Conservation (phyloP, 2,797 vertebrate species). For the Synaphobranchus kaupii region DNA sequence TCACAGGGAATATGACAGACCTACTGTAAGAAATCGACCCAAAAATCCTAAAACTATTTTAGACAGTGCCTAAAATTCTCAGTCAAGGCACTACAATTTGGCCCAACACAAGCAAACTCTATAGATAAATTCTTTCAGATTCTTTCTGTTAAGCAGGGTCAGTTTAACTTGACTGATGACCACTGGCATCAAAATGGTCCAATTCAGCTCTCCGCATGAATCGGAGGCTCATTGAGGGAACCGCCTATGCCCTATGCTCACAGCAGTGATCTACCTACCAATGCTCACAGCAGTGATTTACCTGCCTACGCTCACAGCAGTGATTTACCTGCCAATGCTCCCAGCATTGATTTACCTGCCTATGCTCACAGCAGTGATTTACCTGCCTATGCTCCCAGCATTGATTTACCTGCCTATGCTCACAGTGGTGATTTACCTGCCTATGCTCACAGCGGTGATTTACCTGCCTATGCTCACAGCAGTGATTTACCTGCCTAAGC, state of each 20-base stretch:
- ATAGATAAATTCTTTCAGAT: too few species aligned
- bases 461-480: not conserved
- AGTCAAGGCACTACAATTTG: not conserved
- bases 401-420: not conserved
- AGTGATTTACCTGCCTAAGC: not conserved
- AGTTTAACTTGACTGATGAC: constrained; percentile 13
- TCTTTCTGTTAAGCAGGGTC: not conserved
- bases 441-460: not conserved
- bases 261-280: too few species aligned
- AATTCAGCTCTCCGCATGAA: not conserved
- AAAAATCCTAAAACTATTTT: not conserved
- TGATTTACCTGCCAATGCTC: too few species aligned
- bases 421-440: too few species aligned
- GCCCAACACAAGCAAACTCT: not conserved
- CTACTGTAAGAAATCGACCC: not conserved
- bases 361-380: too few species aligned
- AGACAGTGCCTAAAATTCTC: not conserved
- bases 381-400: not conserved
- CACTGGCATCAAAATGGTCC: constrained; percentile 12
- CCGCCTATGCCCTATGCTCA: too few species aligned
- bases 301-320: too few species aligned
- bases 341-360: too few species aligned
- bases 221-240: not conserved
- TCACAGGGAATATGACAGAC: not conserved
- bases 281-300: too few species aligned